These are phyloP conservation scores for Rhyacophila brunnea DNA, from an alignment of 1,140 invertebrate genomes.

Conservation along the genomic window DNA sequence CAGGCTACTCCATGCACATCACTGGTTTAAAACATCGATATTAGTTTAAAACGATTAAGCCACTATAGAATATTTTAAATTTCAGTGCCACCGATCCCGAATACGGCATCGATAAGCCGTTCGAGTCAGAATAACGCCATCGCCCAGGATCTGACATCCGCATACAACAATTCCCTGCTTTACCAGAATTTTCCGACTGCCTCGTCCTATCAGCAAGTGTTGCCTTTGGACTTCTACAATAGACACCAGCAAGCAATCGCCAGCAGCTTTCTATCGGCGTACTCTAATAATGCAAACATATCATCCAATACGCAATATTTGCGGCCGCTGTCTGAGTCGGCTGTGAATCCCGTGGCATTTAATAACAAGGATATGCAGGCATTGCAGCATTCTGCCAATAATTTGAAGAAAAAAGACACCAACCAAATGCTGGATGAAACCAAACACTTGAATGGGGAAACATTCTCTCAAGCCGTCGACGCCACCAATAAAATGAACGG, in stretches of 20 bases:
- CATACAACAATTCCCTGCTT: constrained; percentile 25
- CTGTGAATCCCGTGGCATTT: background rate
- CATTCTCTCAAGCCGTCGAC: too few species aligned
- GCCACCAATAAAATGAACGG: too few species aligned
- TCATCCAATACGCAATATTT: constrained; percentile 22
- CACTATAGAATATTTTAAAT: too few species aligned
- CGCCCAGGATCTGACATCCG: background rate
- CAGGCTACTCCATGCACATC: too few species aligned
- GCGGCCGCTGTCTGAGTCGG: background rate
- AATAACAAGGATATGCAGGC: background rate
- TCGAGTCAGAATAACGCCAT: background rate
- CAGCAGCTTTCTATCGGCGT: constrained; percentile 21
- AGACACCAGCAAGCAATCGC: constrained; percentile 30
- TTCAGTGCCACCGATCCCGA: background rate
- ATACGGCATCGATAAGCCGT: background rate
- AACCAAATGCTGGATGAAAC: too few species aligned
- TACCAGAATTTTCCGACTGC: constrained; percentile 27
- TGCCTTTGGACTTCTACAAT: constrained; percentile 27
- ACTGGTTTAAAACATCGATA: too few species aligned
- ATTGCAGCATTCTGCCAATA: background rate
- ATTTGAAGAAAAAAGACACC: background rate
- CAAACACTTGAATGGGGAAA: too few species aligned
- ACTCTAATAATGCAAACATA: constrained; percentile 15
- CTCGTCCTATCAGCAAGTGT: constrained; percentile 18
- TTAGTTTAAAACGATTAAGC: too few species aligned